phyloP scores from a whole-genome alignment of 2,797 vertebrate species.

The Xenopus petersii region DNA sequence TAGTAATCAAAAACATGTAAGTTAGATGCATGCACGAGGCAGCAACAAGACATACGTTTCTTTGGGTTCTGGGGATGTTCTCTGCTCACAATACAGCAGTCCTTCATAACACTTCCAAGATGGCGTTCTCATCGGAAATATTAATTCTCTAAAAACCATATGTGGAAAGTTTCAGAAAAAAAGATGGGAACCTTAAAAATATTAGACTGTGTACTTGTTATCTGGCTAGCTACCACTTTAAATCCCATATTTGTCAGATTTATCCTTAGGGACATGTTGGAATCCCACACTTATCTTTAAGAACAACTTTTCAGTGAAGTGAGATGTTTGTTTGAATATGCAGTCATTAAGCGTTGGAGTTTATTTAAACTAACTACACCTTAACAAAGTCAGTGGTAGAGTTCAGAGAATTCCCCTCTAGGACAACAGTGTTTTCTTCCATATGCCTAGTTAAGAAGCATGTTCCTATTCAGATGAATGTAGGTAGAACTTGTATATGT shows the following conservation, averaged over 20 bases:
- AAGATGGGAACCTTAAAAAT: background rate
- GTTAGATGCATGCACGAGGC: constrained; percentile 67
- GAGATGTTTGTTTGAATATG: background rate
- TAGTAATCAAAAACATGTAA: constrained; percentile 74
- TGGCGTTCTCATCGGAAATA: background rate
- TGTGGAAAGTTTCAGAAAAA: background rate
- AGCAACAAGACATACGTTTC: constrained; percentile 10
- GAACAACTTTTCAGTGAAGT: background rate
- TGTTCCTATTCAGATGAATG: too few species aligned
- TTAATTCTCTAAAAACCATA: background rate
- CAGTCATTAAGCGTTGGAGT: too few species aligned
- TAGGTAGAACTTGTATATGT: too few species aligned
- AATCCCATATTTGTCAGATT: background rate
- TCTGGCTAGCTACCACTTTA: background rate
- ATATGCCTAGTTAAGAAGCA: too few species aligned
- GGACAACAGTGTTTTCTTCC: too few species aligned
- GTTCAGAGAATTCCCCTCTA: too few species aligned
- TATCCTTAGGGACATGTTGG: background rate
- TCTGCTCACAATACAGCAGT: background rate
- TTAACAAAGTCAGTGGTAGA: too few species aligned
- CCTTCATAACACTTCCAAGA: background rate
- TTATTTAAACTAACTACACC: too few species aligned
- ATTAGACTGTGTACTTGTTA: background rate
- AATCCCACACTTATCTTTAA: too few species aligned
- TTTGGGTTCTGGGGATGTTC: background rate